Evolutionary conservation across 2,888 invertebrate genomes (phyloP).

Genomic region (Ornithoptera priamus): DNA sequence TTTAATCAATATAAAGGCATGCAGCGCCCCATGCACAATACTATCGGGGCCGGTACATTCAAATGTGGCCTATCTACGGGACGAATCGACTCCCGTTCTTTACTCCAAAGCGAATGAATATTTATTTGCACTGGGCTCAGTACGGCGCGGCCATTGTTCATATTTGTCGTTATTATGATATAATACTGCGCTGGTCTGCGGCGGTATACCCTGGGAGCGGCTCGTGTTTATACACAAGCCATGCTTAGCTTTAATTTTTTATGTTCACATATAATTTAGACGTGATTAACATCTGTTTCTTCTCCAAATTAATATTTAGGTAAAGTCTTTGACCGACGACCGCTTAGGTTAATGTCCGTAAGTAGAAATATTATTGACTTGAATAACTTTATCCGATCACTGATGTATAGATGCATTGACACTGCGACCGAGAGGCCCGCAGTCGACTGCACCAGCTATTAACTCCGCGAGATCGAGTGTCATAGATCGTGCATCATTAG

Average conservation of each 20-base stretch:
- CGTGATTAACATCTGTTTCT: too few species aligned
- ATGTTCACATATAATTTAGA: too few species aligned
- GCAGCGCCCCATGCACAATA: conserved; percentile 56
- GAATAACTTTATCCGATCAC: too few species aligned
- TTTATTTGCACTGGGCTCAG: conserved; percentile 66
- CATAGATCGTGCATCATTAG: conserved; percentile 30
- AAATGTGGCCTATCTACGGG: conserved; percentile 65
- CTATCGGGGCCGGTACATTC: conserved; percentile 66
- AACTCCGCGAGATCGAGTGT: conserved; percentile 27
- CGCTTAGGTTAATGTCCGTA: too few species aligned
- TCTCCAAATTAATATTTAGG: too few species aligned
- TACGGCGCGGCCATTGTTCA: conserved; percentile 57
- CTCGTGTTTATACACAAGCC: too few species aligned
- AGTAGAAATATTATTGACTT: too few species aligned
- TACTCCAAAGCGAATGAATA: conserved; percentile 69
- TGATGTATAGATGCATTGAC: too few species aligned
- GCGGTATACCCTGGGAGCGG: too few species aligned
- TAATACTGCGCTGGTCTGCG: conserved; percentile 9
- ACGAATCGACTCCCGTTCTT: conserved; percentile 55
- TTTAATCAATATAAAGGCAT: conserved; percentile 68
- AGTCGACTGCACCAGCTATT: conserved; percentile 22
- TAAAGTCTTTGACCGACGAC: too few species aligned
- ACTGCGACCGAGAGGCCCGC: not conserved
- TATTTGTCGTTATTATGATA: conserved; percentile 53
- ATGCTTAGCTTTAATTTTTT: too few species aligned